Percentiles rank a stretch among this genome's conserved stretches.
Evolutionary conservation across 1,140 invertebrate genomes (phyloP).

Genomic region (Eupristina koningsbergeri): DNA sequence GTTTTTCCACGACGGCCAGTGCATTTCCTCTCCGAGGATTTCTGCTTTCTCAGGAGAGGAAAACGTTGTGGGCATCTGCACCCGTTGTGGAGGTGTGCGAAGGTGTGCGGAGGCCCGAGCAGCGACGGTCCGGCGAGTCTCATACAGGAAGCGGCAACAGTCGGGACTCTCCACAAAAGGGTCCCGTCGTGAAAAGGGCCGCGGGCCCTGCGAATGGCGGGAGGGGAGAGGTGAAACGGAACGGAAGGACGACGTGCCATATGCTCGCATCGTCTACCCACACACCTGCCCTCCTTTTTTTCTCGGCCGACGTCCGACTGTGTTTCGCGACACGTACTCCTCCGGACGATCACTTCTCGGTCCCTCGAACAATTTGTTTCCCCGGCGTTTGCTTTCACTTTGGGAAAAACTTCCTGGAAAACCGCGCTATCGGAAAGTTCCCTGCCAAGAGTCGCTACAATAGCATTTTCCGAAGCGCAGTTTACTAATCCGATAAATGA

Average conservation of each 20-base stretch:
- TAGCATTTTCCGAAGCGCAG: too few relatives aligned
- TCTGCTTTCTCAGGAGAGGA: background rate
- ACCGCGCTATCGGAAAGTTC: too few relatives aligned
- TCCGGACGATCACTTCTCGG: background rate
- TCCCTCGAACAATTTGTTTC: background rate
- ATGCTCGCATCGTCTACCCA: constrained; percentile 6
- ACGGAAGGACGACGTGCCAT: constrained; percentile 20
- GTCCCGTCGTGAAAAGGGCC: background rate
- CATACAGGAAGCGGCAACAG: background rate
- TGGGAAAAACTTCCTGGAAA: too few relatives aligned
- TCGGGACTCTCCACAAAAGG: background rate
- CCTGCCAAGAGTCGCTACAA: too few relatives aligned
- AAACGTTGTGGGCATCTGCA: background rate
- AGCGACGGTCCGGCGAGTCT: background rate
- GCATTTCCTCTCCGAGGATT: background rate
- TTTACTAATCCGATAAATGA: too few relatives aligned
- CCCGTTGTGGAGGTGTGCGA: background rate
- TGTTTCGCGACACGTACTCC: background rate
- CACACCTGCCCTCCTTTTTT: constrained; percentile 26
- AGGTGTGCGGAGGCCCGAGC: background rate
- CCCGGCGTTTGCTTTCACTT: background rate
- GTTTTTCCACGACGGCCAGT: background rate
- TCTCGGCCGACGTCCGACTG: background rate
- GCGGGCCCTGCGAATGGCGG: too few relatives aligned
- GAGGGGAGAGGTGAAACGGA: too few relatives aligned